Conservation (phyloP, 2,888 invertebrate genomes). For the Pollenia labialis region DNA sequence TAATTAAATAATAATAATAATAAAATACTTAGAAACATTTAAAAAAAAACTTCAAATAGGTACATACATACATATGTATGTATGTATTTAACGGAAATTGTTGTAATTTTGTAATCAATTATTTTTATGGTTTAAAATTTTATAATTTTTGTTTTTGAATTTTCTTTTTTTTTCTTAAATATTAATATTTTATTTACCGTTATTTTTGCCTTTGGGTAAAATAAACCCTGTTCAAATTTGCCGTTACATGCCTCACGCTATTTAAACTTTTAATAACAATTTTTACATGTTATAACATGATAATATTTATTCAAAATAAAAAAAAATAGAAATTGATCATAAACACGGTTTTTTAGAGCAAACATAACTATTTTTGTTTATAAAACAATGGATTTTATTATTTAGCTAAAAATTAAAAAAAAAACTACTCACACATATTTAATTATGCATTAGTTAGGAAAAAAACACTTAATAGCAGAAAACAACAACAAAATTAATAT, state of each 20-base stretch:
- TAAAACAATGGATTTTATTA: slow-evolving; percentile 46
- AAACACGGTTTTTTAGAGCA: slow-evolving; percentile 24
- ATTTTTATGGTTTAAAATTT: too few relatives aligned
- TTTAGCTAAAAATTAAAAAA: neutral
- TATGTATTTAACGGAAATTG: too few relatives aligned
- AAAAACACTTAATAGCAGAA: slow-evolving; percentile 10
- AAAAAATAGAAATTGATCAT: slow-evolving; percentile 7
- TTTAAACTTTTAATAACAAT: slow-evolving; percentile 21
- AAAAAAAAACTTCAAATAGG: too few relatives aligned
- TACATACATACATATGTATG: too few relatives aligned
- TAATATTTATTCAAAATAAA: slow-evolving; percentile 28
- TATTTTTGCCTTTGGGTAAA: slow-evolving; percentile 4
- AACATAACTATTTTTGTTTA: slow-evolving; percentile 16
- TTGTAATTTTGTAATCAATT: too few relatives aligned
- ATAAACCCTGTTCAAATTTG: slow-evolving; percentile 12
- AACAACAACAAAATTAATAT: slow-evolving; percentile 27
- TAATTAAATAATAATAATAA: too few relatives aligned
- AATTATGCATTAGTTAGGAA: slow-evolving; percentile 38
- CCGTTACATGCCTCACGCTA: slow-evolving; percentile 58
- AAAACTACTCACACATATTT: neutral
- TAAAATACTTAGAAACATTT: too few relatives aligned
- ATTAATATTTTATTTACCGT: slow-evolving; percentile 28
- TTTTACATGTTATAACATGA: slow-evolving; percentile 38
- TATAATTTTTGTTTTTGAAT: too few relatives aligned
- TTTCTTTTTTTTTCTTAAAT: neutral